Evolutionary conservation across 2,113 vertebrate species (phyloP).

Genomic region (Dermatemys mawii): DNA sequence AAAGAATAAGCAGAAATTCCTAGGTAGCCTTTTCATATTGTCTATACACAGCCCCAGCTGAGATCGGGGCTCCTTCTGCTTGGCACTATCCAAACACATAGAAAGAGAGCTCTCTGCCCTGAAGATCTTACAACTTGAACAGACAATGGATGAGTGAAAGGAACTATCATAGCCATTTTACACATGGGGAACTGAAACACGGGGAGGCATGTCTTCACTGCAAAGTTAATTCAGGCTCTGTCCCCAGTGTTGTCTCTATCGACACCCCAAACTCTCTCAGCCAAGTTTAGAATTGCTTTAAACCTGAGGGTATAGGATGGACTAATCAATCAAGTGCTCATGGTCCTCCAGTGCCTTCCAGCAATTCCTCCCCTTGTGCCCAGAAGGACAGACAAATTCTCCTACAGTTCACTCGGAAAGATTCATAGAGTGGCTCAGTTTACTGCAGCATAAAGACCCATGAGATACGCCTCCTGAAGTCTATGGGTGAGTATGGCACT

Average conservation of each 20-base stretch:
- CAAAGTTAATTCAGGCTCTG: background rate
- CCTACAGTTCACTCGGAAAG: background rate
- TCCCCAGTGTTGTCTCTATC: background rate
- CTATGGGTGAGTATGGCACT: background rate
- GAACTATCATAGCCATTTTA: background rate
- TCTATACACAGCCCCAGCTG: background rate
- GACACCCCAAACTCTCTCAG: background rate
- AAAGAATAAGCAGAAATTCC: background rate
- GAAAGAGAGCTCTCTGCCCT: background rate
- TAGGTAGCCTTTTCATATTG: background rate
- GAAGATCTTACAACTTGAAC: background rate
- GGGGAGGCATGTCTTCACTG: background rate
- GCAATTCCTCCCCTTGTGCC: rapidly evolving
- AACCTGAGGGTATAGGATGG: background rate
- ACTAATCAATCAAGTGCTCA: background rate
- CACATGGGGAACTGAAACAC: background rate
- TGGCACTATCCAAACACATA: background rate
- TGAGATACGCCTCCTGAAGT: background rate
- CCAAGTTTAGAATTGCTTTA: too few species aligned
- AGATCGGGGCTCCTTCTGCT: background rate
- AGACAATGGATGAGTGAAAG: background rate
- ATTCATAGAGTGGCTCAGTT: background rate
- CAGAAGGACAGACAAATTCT: background rate
- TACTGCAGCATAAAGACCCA: background rate
- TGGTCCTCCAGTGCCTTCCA: background rate